Conservation (phyloP, 1,140 invertebrate species). For the Caerostris darwini region DNA sequence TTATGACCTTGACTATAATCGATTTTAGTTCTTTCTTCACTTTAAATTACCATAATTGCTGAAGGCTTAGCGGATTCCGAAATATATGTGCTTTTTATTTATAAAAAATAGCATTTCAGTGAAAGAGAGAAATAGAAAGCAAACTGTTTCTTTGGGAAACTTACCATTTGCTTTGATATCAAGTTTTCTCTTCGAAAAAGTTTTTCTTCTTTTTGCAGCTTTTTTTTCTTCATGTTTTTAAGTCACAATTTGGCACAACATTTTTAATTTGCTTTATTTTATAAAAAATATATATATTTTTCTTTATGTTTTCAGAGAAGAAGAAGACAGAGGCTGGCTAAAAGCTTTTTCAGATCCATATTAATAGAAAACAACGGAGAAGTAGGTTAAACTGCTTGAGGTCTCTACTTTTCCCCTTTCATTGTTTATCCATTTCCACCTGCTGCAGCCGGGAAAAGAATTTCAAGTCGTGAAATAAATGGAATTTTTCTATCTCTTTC, state of each 20-base stretch:
- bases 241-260: background rate
- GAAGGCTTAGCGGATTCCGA: background rate
- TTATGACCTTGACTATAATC: background rate
- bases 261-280: background rate
- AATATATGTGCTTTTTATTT: background rate
- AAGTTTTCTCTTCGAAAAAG: background rate
- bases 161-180: constrained; percentile 9
- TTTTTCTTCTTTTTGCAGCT: background rate
- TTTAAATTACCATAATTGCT: background rate
- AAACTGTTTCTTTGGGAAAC: background rate
- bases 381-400: constrained; percentile 35
- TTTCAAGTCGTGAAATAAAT: constrained; percentile 1
- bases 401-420: background rate
- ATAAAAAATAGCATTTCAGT: background rate
- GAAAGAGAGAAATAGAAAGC: background rate
- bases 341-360: constrained; percentile 65
- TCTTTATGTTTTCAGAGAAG: background rate
- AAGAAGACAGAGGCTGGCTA: constrained; percentile 36
- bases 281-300: background rate
- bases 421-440: constrained; percentile 49
- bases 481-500: background rate
- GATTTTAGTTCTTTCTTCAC: background rate
- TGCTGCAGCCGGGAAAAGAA: background rate
- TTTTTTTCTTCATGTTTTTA: background rate
- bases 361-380: constrained; percentile 58